Conservation (phyloP, 1,140 invertebrate species). For the Piezodorus guildinii region DNA sequence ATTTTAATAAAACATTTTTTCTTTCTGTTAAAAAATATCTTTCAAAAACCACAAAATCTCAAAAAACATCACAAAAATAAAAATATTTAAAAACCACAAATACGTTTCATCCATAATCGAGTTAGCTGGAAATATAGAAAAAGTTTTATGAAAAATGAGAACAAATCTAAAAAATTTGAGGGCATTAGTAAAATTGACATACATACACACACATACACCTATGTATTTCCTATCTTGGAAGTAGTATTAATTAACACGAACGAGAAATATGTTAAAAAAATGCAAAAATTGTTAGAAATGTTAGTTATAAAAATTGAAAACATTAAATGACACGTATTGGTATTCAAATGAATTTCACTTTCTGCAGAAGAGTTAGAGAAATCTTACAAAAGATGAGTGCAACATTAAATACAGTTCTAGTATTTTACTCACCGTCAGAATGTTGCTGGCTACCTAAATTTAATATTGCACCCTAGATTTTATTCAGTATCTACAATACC, state of each 20-base stretch:
- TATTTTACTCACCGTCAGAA: background rate
- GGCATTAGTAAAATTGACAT: background rate
- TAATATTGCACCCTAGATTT: background rate
- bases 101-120: constrained; percentile 2
- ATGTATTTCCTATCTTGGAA: background rate
- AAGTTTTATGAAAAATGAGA: background rate
- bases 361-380: background rate
- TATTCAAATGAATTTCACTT: constrained; percentile 12
- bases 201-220: background rate
- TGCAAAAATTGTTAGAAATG: background rate
- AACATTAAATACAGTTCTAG: constrained; percentile 3
- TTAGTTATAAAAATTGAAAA: background rate
- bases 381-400: background rate
- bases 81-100: constrained; percentile 6
- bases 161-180: background rate
- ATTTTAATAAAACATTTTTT: background rate
- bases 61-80: constrained; percentile 17
- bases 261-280: constrained; percentile 1
- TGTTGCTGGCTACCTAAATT: background rate
- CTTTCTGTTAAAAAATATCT: background rate
- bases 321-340: constrained; percentile 9
- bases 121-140: background rate
- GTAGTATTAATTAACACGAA: background rate
- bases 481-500: background rate
- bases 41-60: background rate